These are phyloP conservation scores for Gari tellinella DNA, from an alignment of 2,888 invertebrate species.

Conservation along the genomic window DNA sequence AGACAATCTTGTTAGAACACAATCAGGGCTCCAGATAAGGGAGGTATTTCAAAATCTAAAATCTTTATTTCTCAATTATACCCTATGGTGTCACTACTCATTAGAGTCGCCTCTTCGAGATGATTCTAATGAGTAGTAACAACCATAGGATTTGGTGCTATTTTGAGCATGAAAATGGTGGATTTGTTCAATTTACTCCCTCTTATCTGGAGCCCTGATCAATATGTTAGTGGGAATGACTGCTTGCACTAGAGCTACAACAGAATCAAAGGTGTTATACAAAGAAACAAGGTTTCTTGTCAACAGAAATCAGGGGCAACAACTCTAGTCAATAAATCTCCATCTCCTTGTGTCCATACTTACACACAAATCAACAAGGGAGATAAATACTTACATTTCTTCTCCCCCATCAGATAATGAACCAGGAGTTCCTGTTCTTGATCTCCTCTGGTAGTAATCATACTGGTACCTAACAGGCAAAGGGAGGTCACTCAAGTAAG, in stretches of 20 bases:
- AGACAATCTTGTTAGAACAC: no score
- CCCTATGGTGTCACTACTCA: no score
- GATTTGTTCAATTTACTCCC: no score
- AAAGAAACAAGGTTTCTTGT: neutral
- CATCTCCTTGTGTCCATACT: neutral
- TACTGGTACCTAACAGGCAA: conserved; percentile 61
- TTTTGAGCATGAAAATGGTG: no score
- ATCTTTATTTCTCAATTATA: no score
- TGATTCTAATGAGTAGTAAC: no score
- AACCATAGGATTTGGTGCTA: no score
- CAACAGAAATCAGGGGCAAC: neutral
- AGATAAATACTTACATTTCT: conserved; percentile 66
- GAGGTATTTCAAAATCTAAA: no score
- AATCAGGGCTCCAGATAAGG: no score
- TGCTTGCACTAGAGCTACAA: neutral
- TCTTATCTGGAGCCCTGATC: no score
- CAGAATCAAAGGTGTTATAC: neutral
- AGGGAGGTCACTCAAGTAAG: conserved; percentile 54
- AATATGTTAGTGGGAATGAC: no score
- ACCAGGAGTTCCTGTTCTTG: conserved; percentile 69
- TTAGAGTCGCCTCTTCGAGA: no score
- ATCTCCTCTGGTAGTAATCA: conserved; percentile 64
- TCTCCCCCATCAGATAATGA: conserved; percentile 68
- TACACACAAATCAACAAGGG: conserved; percentile 1
- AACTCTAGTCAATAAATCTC: neutral